Conservation (phyloP, 1,140 invertebrate genomes). For the Dufourea novaeangliae region DNA sequence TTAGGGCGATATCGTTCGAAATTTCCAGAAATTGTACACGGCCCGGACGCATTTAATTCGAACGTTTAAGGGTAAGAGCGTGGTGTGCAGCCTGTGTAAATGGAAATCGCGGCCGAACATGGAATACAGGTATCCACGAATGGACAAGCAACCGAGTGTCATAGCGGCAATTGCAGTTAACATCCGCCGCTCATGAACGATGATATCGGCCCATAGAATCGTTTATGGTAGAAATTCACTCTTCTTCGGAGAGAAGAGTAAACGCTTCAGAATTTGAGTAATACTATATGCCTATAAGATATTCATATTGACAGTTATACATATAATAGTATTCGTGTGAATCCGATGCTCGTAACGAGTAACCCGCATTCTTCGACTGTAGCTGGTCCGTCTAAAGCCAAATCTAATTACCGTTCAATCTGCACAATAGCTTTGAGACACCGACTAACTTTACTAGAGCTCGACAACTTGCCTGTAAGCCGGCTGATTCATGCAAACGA, state of each 20-base stretch:
- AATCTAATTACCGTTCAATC: constrained; percentile 57
- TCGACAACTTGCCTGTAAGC: constrained; percentile 18
- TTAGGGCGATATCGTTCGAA: constrained; percentile 2
- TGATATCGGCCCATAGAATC: neutral
- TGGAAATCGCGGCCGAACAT: constrained; percentile 31
- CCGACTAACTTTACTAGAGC: constrained; percentile 46
- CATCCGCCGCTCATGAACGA: constrained; percentile 41
- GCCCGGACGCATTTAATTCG: constrained; percentile 4
- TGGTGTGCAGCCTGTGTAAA: constrained; percentile 18
- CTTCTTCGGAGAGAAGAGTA: constrained; percentile 37
- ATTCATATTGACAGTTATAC: constrained; percentile 3
- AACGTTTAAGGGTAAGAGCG: constrained; percentile 22
- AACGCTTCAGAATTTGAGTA: neutral
- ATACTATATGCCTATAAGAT: neutral
- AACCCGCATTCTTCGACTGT: constrained; percentile 19
- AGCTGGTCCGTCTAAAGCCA: constrained; percentile 25
- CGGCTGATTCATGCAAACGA: constrained; percentile 26
- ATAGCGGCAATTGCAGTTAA: constrained; percentile 27
- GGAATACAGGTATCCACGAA: constrained; percentile 25
- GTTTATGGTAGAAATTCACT: constrained; percentile 42
- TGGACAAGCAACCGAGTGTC: constrained; percentile 23
- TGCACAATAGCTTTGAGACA: constrained; percentile 46
- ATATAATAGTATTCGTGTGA: neutral
- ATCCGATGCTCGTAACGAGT: neutral
- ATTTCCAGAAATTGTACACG: neutral